Conservation (phyloP, 2,888 invertebrate species). For the Augochlorella aurata region DNA sequence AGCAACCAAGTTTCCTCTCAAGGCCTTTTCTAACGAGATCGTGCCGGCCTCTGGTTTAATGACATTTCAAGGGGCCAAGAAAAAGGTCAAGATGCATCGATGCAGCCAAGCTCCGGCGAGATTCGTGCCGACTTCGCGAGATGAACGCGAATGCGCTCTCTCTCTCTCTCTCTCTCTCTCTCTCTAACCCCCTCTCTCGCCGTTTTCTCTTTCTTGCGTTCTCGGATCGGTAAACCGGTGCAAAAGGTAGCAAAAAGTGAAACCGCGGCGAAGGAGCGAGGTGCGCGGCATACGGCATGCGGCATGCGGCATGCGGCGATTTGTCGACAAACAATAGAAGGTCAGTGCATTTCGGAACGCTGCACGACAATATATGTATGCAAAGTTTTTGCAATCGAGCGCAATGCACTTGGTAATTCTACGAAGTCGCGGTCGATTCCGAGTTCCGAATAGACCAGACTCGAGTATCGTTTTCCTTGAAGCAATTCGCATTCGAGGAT, state of each 20-base stretch:
- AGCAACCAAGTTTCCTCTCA: slow-evolving; percentile 49
- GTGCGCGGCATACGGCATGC: background rate
- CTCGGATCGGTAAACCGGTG: slow-evolving; percentile 58
- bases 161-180: background rate
- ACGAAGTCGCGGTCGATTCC: background rate
- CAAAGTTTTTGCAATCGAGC: slow-evolving; percentile 52
- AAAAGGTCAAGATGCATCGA: slow-evolving; percentile 68
- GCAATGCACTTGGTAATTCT: slow-evolving; percentile 27
- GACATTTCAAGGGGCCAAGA: slow-evolving; percentile 65
- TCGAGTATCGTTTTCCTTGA: slow-evolving; percentile 23
- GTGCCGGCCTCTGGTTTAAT: slow-evolving; percentile 63
- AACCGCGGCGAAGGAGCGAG: slow-evolving; percentile 45
- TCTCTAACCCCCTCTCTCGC: background rate
- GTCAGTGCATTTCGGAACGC: slow-evolving; percentile 69
- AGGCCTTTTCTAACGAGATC: slow-evolving; percentile 56
- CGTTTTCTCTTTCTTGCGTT: slow-evolving; percentile 15
- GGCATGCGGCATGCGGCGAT: slow-evolving; percentile 48
- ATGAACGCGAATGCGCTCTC: slow-evolving; percentile 38
- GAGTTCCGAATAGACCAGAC: no score
- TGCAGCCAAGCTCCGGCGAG: slow-evolving; percentile 28
- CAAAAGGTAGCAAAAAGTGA: slow-evolving; percentile 54
- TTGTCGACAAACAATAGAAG: slow-evolving; percentile 74
- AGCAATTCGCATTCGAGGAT: slow-evolving; percentile 31
- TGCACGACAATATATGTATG: slow-evolving; percentile 8
- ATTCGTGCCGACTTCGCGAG: slow-evolving; percentile 52